A percentile compares a stretch with the other conserved stretches of the same genome.
phyloP scores from a whole-genome alignment of 2,888 invertebrate genomes.

The Pelosia muscerda region DNA sequence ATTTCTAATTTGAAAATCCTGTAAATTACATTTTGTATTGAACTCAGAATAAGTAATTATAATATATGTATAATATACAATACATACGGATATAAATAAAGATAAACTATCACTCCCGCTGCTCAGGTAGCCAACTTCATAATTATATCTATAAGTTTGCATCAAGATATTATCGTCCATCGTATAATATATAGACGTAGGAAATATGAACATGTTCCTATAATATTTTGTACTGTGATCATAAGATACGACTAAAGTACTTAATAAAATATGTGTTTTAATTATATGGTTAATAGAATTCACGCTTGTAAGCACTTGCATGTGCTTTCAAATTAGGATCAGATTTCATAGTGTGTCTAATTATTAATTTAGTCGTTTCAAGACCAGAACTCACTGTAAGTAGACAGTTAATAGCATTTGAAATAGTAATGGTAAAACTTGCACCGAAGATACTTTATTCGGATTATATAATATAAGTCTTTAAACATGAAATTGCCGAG shows the following conservation, averaged over 20 bases:
- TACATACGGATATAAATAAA: neutral
- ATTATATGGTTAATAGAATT: conserved; percentile 14
- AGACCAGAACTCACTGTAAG: neutral
- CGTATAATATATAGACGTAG: neutral
- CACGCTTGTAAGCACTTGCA: conserved; percentile 7
- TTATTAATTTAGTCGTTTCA: neutral
- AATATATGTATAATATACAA: too few species aligned
- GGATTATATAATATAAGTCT: neutral
- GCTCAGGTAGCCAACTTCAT: neutral
- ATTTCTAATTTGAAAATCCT: too few species aligned
- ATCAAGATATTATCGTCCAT: conserved; percentile 3
- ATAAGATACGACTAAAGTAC: conserved; percentile 1
- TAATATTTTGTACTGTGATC: conserved; percentile 4
- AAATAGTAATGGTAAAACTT: neutral
- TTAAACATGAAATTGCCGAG: too few species aligned
- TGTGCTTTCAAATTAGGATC: neutral
- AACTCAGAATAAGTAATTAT: too few species aligned
- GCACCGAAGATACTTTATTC: neutral
- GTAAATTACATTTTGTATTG: too few species aligned
- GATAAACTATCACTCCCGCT: neutral
- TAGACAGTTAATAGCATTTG: neutral
- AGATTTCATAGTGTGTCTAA: neutral
- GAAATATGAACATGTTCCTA: neutral
- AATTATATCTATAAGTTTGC: neutral
- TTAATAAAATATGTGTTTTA: conserved; percentile 15